phyloP scores from a whole-genome alignment of 2,797 vertebrate genomes.

The Bucorvus abyssinicus region DNA sequence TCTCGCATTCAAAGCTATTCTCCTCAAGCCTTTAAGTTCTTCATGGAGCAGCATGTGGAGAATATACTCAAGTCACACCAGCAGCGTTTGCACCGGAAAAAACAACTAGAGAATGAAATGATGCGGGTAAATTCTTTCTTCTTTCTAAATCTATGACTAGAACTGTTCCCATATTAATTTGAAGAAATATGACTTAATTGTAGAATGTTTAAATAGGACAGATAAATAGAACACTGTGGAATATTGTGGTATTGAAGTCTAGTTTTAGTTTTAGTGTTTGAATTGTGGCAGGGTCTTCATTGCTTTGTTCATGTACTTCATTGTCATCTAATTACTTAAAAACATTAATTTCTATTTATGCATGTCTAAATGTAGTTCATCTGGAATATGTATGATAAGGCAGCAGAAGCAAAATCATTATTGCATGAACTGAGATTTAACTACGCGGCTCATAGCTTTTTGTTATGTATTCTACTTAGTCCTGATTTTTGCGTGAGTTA shows the following conservation, averaged over 20 bases:
- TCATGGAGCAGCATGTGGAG: slow-evolving; percentile 99
- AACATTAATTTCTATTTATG: neutral
- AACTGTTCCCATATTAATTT: neutral
- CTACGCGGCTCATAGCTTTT: neutral
- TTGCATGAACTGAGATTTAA: neutral
- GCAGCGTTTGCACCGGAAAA: slow-evolving; percentile 90
- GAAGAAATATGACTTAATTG: neutral
- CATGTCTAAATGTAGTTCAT: neutral
- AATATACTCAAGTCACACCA: slow-evolving; percentile 98
- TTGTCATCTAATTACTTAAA: neutral
- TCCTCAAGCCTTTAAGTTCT: slow-evolving; percentile 98
- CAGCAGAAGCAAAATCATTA: neutral
- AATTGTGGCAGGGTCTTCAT: neutral
- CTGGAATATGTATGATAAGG: neutral
- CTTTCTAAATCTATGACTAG: slow-evolving; percentile 24
- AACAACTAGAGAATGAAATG: slow-evolving; percentile 98
- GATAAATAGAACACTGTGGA: neutral
- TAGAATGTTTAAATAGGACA: neutral
- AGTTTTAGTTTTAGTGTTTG: neutral
- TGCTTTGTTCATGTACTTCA: neutral
- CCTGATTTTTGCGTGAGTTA: neutral
- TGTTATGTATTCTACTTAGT: neutral
- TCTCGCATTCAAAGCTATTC: slow-evolving; percentile 92
- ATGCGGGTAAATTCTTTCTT: slow-evolving; percentile 86
- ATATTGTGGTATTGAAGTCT: neutral